Conservation (phyloP, 1,140 invertebrate genomes). For the Pogonognathellus flavescens region DNA sequence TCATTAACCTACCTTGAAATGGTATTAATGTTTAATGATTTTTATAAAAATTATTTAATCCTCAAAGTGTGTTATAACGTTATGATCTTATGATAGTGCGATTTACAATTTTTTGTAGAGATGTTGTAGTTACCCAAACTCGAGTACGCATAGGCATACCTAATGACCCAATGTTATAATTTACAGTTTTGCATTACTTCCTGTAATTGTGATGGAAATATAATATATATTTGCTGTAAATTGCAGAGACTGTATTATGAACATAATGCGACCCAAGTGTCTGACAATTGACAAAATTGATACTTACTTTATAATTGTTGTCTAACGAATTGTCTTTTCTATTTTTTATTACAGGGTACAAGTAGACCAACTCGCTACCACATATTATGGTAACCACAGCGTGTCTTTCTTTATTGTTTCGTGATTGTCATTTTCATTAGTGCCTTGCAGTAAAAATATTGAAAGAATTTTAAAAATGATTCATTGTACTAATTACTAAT, state of each 20-base stretch:
- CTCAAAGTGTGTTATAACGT: too few relatives aligned
- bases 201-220: too few relatives aligned
- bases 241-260: conserved; percentile 1
- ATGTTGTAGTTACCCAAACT: too few relatives aligned
- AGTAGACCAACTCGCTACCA: conserved; percentile 90
- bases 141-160: too few relatives aligned
- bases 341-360: conserved; percentile 86
- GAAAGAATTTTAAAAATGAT: not conserved
- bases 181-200: too few relatives aligned
- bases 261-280: conserved; percentile 21
- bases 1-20: too few relatives aligned
- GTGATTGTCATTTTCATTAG: conserved; percentile 66
- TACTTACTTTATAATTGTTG: not conserved
- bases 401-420: not conserved
- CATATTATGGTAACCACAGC: conserved; percentile 72
- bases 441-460: conserved; percentile 73
- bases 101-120: too few relatives aligned
- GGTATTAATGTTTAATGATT: too few relatives aligned
- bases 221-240: not conserved
- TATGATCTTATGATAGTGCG: too few relatives aligned
- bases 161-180: conserved; percentile 71
- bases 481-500: not conserved
- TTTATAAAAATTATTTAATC: too few relatives aligned
- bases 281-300: not conserved
- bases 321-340: conserved; percentile 70